phyloP scores from a whole-genome alignment of 2,888 invertebrate species.

The Melinaea marsaeus region DNA sequence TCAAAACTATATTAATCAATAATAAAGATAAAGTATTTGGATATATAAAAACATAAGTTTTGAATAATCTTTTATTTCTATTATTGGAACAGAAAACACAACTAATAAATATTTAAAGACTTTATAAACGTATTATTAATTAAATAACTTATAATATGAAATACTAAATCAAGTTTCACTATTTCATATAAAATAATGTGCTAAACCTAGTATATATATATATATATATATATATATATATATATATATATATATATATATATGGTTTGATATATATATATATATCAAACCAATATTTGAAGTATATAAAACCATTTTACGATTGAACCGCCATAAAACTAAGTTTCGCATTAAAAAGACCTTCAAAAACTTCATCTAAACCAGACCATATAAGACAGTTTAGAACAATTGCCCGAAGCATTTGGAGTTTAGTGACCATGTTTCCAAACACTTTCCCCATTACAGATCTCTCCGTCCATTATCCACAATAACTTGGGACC shows the following conservation, averaged over 20 bases:
- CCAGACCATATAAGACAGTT: neutral
- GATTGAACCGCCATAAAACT: too few relatives aligned
- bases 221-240: too few relatives aligned
- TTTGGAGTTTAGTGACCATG: neutral
- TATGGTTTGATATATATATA: constrained; percentile 6
- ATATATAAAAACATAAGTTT: neutral
- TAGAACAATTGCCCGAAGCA: neutral
- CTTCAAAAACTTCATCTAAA: too few relatives aligned
- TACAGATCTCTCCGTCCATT: constrained; percentile 13
- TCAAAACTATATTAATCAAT: too few relatives aligned
- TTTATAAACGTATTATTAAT: too few relatives aligned
- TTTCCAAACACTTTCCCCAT: constrained; percentile 16
- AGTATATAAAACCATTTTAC: neutral
- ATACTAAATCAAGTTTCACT: constrained; percentile 6
- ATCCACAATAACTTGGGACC: constrained; percentile 15
- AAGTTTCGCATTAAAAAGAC: too few relatives aligned
- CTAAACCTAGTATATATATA: neutral
- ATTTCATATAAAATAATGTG: constrained; percentile 8
- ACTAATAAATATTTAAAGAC: too few relatives aligned
- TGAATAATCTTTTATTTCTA: too few relatives aligned
- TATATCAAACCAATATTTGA: constrained; percentile 15
- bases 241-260: too few relatives aligned
- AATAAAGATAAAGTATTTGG: too few relatives aligned
- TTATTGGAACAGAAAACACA: too few relatives aligned
- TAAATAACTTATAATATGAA: neutral